phyloP scores from a whole-genome alignment of 1,140 invertebrate genomes.

The Sitobion miscanthi region DNA sequence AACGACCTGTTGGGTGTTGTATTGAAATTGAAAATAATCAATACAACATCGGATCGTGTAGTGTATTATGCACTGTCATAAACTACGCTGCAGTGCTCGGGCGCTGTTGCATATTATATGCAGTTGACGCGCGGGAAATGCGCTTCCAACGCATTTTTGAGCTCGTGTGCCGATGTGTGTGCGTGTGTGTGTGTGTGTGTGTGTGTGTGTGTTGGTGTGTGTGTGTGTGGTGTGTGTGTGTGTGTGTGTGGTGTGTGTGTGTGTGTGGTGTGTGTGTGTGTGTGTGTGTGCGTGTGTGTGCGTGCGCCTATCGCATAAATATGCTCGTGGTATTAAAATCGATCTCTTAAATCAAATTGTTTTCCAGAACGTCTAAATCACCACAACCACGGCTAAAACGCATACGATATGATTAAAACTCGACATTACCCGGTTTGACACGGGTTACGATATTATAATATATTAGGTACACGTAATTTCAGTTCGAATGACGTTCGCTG shows the following conservation, averaged over 20 bases:
- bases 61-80: slow-evolving; percentile 50
- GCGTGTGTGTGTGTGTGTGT: background rate
- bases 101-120: background rate
- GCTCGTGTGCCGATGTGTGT: background rate
- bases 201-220: background rate
- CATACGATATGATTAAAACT: background rate
- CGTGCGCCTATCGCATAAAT: background rate
- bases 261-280: background rate
- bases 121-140: slow-evolving; percentile 24
- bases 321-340: background rate
- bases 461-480: too few species aligned
- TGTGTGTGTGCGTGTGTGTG: background rate
- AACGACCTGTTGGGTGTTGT: slow-evolving; percentile 56
- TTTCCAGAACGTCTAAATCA: background rate
- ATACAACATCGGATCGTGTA: slow-evolving; percentile 34
- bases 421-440: background rate
- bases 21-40: slow-evolving; percentile 56
- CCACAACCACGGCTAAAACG: background rate
- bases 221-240: background rate
- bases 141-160: background rate
- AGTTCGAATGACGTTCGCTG: too few species aligned
- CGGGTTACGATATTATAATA: background rate
- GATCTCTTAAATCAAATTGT: background rate
- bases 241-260: background rate
- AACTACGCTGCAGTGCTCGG: slow-evolving; percentile 21